A percentile compares a stretch with the other conserved stretches of the same genome.
These are phyloP conservation scores for Conopomorpha cramerella DNA, from an alignment of 1,140 invertebrate genomes.

Conservation along the genomic window DNA sequence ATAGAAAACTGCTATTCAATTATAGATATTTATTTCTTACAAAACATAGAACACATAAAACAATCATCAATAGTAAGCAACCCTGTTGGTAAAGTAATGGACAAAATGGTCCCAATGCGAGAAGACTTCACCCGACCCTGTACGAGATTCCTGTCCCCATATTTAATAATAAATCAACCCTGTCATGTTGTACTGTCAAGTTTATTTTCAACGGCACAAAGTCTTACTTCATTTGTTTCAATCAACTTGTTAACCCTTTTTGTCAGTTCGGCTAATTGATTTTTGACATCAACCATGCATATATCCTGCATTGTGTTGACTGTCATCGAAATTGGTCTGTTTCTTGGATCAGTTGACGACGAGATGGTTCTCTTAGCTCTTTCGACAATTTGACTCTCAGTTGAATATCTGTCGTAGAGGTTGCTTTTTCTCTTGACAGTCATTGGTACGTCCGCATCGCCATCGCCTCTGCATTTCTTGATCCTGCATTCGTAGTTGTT, in stretches of 20 bases:
- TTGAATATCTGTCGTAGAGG: conserved; percentile 40
- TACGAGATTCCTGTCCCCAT: too few relatives aligned
- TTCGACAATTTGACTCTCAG: conserved; percentile 36
- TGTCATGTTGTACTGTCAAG: too few relatives aligned
- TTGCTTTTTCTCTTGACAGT: conserved; percentile 44
- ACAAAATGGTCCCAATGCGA: too few relatives aligned
- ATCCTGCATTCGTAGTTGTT: conserved; percentile 51
- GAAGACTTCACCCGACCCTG: too few relatives aligned
- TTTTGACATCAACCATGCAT: conserved; percentile 48
- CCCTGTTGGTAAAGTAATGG: too few relatives aligned
- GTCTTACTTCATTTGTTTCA: conserved; percentile 32
- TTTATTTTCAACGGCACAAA: conserved; percentile 33
- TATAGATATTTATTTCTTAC: too few relatives aligned
- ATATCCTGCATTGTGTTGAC: conserved; percentile 48
- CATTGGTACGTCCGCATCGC: conserved; percentile 17
- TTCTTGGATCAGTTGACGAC: conserved; percentile 22
- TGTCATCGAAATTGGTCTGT: conserved; percentile 31
- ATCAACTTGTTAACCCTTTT: conserved; percentile 42
- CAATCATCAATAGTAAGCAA: too few relatives aligned
- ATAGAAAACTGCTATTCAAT: too few relatives aligned
- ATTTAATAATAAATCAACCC: too few relatives aligned
- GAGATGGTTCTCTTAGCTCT: conserved; percentile 37
- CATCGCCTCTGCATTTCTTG: conserved; percentile 26
- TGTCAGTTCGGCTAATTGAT: conserved; percentile 33
- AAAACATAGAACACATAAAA: too few relatives aligned